These are phyloP conservation scores for Laodelphax striatellus DNA, from an alignment of 1,140 invertebrate genomes.

Conservation along the genomic window DNA sequence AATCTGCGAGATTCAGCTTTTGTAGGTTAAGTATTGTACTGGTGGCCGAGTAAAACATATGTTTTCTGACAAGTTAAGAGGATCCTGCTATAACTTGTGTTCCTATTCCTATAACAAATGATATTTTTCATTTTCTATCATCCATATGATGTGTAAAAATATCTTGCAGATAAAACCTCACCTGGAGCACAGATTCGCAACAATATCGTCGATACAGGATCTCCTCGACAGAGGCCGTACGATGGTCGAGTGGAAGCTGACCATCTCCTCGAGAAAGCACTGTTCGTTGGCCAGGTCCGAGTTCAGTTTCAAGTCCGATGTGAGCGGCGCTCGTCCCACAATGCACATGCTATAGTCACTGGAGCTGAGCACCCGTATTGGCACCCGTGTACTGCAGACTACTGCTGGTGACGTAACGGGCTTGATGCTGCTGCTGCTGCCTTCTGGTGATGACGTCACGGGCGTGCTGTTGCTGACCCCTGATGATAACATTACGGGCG, in stretches of 20 bases:
- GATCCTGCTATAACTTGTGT: too few relatives aligned
- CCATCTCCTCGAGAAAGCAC: constrained; percentile 53
- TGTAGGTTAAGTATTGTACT: too few relatives aligned
- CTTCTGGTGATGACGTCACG: too few relatives aligned
- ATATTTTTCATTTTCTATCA: too few relatives aligned
- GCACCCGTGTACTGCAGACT: constrained; percentile 5
- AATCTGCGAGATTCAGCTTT: too few relatives aligned
- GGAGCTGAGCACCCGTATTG: constrained; percentile 31
- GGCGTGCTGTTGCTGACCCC: too few relatives aligned
- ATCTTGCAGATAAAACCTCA: background rate
- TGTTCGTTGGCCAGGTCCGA: constrained; percentile 47
- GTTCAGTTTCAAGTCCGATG: constrained; percentile 32
- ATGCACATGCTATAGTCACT: constrained; percentile 32
- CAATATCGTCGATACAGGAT: constrained; percentile 16
- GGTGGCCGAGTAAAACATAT: too few relatives aligned
- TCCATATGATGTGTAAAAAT: background rate
- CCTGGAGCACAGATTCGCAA: constrained; percentile 13
- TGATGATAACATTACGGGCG: too few relatives aligned
- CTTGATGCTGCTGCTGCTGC: too few relatives aligned
- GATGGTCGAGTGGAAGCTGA: constrained; percentile 34
- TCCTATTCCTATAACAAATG: too few relatives aligned
- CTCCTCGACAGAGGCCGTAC: constrained; percentile 15
- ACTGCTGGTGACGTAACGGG: background rate
- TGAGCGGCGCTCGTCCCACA: constrained; percentile 1
- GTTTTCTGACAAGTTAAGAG: too few relatives aligned